Evolutionary conservation across 23 tunicate genomes (phyloP).

Genomic region (Botrylloides violaceus): DNA sequence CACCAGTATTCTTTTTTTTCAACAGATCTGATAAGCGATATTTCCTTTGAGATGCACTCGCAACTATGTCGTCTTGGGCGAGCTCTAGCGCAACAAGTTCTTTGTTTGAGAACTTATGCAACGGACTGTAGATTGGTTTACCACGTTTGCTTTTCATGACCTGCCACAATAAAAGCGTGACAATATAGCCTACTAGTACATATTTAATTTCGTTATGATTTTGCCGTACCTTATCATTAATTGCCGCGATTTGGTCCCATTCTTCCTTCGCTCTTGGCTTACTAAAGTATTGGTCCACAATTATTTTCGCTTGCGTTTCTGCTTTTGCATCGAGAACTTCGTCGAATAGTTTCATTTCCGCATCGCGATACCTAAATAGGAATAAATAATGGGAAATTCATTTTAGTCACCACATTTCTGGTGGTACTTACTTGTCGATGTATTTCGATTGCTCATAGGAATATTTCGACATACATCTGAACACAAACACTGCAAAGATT

Average conservation of each 20-base stretch:
- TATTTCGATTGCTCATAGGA: slow-evolving; percentile 90
- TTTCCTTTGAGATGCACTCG: slow-evolving; percentile 45
- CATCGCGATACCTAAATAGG: slow-evolving; percentile 55
- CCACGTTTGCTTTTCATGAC: slow-evolving; percentile 88
- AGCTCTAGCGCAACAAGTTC: slow-evolving; percentile 43
- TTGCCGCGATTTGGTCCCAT: slow-evolving; percentile 92
- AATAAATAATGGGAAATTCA: no score
- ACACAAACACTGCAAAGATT: slow-evolving; percentile 31
- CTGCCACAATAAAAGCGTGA: slow-evolving; percentile 8
- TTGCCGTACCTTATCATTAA: slow-evolving; percentile 81
- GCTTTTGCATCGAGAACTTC: slow-evolving; percentile 57
- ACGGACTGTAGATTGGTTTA: slow-evolving; percentile 85
- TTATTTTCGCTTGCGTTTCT: slow-evolving; percentile 70
- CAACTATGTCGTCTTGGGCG: slow-evolving; percentile 25
- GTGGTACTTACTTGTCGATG: slow-evolving; percentile 82
- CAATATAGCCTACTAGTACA: no score
- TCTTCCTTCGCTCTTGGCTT: slow-evolving; percentile 74
- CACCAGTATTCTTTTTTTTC: slow-evolving; percentile 20
- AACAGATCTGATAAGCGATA: slow-evolving; percentile 1
- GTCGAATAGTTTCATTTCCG: slow-evolving; percentile 65
- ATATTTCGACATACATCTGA: slow-evolving; percentile 60
- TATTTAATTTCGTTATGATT: no score
- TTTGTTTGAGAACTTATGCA: slow-evolving; percentile 77
- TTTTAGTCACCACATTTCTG: no score
- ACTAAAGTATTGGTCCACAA: slow-evolving; percentile 69